phyloP scores from a whole-genome alignment of 2,888 invertebrate genomes.

The Acronicta aceris region DNA sequence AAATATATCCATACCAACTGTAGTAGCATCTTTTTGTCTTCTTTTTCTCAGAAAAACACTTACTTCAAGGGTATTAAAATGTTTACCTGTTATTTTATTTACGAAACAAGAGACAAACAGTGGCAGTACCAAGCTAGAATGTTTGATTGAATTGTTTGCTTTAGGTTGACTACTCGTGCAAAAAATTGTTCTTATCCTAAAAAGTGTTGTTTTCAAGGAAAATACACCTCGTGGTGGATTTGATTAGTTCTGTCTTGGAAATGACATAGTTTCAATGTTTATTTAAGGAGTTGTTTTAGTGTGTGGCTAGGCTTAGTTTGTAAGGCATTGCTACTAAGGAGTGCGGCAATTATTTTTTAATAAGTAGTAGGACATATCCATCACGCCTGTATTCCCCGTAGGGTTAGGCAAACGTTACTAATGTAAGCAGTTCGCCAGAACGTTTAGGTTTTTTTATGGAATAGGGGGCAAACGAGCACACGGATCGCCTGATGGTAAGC shows the following conservation, averaged over 20 bases:
- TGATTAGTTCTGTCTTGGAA: neutral
- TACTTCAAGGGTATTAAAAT: neutral
- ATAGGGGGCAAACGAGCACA: too few relatives aligned
- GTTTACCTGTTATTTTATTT: slow-evolving; percentile 1
- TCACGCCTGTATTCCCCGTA: too few relatives aligned
- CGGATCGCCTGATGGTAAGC: too few relatives aligned
- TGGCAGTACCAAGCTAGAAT: slow-evolving; percentile 1
- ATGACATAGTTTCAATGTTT: neutral
- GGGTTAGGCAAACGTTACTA: too few relatives aligned
- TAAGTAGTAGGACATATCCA: too few relatives aligned
- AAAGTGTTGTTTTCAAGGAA: neutral
- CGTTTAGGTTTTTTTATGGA: too few relatives aligned
- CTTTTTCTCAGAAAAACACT: neutral
- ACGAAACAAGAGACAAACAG: neutral
- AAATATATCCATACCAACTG: too few relatives aligned
- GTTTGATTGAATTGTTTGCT: slow-evolving; percentile 1
- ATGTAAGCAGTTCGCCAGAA: too few relatives aligned
- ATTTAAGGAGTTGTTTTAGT: too few relatives aligned
- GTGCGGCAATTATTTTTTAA: too few relatives aligned
- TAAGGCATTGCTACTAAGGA: neutral
- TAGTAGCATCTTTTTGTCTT: too few relatives aligned
- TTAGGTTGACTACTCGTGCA: neutral
- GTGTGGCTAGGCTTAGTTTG: neutral
- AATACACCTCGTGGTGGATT: too few relatives aligned
- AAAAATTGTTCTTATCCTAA: neutral